Percentiles rank a stretch among this genome's conserved stretches.
phyloP scores from a whole-genome alignment of 2,888 invertebrate genomes.

The Drosophila birchii region DNA sequence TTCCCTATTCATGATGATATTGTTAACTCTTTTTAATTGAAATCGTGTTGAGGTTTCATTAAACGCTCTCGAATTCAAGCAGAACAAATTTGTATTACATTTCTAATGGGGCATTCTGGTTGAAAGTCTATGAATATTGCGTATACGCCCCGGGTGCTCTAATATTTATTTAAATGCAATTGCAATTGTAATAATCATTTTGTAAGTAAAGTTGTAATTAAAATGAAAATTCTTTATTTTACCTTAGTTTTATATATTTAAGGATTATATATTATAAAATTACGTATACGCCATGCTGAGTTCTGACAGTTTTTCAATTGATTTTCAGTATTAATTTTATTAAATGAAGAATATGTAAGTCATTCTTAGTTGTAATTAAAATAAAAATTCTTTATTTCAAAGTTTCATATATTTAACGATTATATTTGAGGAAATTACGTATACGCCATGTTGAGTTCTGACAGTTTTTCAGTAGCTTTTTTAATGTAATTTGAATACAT shows the following conservation, averaged over 20 bases:
- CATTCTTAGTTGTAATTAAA: no score
- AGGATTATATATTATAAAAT: neutral
- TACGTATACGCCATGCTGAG: neutral
- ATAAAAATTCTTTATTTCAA: no score
- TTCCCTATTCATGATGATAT: conserved; percentile 22
- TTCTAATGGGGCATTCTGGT: neutral
- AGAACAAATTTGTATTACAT: neutral
- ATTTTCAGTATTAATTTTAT: no score
- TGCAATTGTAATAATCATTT: neutral
- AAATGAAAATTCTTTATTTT: neutral
- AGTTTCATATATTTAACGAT: no score
- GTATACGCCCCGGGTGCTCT: conserved; percentile 6
- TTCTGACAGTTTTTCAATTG: no score
- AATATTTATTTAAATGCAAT: neutral
- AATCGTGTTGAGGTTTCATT: conserved; percentile 25
- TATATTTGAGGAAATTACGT: conserved; percentile 3
- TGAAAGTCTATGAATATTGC: neutral
- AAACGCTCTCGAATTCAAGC: neutral
- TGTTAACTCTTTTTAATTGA: conserved; percentile 42
- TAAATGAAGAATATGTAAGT: no score
- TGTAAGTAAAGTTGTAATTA: neutral
- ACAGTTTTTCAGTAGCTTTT: neutral
- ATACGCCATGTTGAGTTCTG: conserved; percentile 2
- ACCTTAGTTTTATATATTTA: neutral
- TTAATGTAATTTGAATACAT: neutral